Evolutionary conservation across 2,888 invertebrate species (phyloP).

Genomic region (Chrysotoxum bicinctum): DNA sequence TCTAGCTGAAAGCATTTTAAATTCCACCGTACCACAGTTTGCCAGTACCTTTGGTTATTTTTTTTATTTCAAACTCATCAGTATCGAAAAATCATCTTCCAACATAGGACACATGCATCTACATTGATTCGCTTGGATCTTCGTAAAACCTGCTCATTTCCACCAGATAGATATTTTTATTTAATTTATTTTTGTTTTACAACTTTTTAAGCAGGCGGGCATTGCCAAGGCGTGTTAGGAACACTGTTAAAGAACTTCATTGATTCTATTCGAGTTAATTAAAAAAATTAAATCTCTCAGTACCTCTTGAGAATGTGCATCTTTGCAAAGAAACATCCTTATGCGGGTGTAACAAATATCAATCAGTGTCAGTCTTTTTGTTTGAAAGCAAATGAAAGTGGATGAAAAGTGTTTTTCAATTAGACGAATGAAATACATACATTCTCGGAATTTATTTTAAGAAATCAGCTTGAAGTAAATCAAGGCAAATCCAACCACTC

Average conservation of each 20-base stretch:
- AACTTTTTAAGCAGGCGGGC: background rate
- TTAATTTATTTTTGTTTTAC: background rate
- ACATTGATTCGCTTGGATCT: background rate
- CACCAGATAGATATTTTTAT: background rate
- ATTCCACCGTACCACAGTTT: background rate
- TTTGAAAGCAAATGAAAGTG: constrained; percentile 60
- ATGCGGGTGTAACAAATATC: constrained; percentile 69
- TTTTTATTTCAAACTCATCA: background rate
- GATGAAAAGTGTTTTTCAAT: constrained; percentile 72
- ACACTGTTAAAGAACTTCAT: constrained; percentile 10
- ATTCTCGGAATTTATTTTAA: constrained; percentile 51
- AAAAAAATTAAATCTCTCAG: constrained; percentile 1
- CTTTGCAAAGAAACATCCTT: constrained; percentile 30
- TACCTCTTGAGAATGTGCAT: constrained; percentile 55
- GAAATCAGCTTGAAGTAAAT: constrained; percentile 34
- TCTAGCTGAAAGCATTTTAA: background rate
- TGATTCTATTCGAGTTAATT: constrained; percentile 28
- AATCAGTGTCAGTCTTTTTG: constrained; percentile 62
- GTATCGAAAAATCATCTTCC: background rate
- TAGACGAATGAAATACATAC: constrained; percentile 45
- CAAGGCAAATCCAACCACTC: constrained; percentile 14
- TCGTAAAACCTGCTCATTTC: background rate
- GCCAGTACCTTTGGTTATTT: background rate
- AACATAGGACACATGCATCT: background rate
- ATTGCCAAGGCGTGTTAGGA: accelerated